These are phyloP conservation scores for Apolygus lucorum DNA, from an alignment of 1,140 invertebrate species.

Conservation along the genomic window DNA sequence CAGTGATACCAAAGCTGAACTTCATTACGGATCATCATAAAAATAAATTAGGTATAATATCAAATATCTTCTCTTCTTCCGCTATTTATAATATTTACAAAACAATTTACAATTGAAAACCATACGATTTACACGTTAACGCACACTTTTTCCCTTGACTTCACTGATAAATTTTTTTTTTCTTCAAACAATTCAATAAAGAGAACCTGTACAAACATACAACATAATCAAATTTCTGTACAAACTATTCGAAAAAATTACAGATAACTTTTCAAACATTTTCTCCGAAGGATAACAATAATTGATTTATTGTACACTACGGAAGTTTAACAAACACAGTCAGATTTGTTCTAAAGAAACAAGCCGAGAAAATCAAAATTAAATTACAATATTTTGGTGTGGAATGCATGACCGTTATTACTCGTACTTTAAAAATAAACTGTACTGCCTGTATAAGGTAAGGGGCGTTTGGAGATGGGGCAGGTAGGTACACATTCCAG, in stretches of 20 bases:
- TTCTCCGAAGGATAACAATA: slow-evolving; percentile 1
- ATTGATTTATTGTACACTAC: background rate
- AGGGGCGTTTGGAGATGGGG: no score
- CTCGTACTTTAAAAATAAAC: no score
- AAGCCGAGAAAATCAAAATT: no score
- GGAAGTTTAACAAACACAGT: slow-evolving; percentile 7
- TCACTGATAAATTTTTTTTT: slow-evolving; percentile 23
- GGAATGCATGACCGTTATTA: no score
- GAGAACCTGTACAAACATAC: slow-evolving; percentile 28
- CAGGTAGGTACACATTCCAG: no score
- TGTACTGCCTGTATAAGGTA: no score
- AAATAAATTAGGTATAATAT: slow-evolving; percentile 24
- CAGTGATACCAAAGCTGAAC: no score
- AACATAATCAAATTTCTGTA: slow-evolving; percentile 11
- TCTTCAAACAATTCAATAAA: slow-evolving; percentile 25
- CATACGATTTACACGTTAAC: background rate
- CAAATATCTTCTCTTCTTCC: slow-evolving; percentile 14
- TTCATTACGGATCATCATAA: background rate
- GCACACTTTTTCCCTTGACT: slow-evolving; percentile 18
- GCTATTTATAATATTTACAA: slow-evolving; percentile 24
- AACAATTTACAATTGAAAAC: slow-evolving; percentile 20
- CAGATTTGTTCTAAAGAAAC: no score
- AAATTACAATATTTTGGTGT: no score
- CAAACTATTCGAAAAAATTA: slow-evolving; percentile 16
- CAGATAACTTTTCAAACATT: background rate